phyloP scores from a whole-genome alignment of 1,140 invertebrate genomes.

The Psilanteris sp. region DNA sequence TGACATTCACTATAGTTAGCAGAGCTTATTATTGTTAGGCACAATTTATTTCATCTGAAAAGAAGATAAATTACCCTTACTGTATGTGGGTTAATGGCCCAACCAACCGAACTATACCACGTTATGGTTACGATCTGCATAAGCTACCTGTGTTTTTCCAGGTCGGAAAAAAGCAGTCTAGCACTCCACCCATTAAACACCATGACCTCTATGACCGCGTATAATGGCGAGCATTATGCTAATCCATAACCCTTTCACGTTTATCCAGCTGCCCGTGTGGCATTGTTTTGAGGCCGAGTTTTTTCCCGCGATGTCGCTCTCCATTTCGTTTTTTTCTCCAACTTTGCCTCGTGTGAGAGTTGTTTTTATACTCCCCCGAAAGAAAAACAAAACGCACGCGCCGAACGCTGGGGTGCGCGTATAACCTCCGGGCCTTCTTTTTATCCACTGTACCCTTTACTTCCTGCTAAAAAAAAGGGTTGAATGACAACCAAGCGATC shows the following conservation, averaged over 20 bases:
- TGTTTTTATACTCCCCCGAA: slow-evolving; percentile 61
- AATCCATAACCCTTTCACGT: slow-evolving; percentile 74
- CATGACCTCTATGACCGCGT: slow-evolving; percentile 54
- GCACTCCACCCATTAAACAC: slow-evolving; percentile 30
- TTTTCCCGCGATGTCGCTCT: slow-evolving; percentile 47
- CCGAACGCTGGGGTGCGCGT: slow-evolving; percentile 7
- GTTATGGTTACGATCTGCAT: no score
- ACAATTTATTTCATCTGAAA: no score
- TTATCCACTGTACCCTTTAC: slow-evolving; percentile 39
- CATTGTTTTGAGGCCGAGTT: slow-evolving; percentile 51
- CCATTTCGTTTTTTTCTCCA: slow-evolving; percentile 24
- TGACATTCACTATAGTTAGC: no score
- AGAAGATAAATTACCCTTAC: no score
- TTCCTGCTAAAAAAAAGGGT: slow-evolving; percentile 62
- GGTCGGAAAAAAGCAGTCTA: slow-evolving; percentile 19
- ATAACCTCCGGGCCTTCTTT: slow-evolving; percentile 16
- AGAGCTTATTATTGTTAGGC: no score
- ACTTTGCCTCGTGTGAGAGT: slow-evolving; percentile 16
- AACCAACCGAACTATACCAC: no score
- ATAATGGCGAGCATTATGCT: slow-evolving; percentile 74
- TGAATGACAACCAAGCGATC: slow-evolving; percentile 13
- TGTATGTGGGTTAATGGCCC: no score
- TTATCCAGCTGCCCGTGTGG: slow-evolving; percentile 73
- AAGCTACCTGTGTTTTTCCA: slow-evolving; percentile 43
- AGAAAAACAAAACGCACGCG: slow-evolving; percentile 61